Evolutionary conservation across 2,888 invertebrate genomes (phyloP).

Genomic region (Sarcophaga caerulescens): DNA sequence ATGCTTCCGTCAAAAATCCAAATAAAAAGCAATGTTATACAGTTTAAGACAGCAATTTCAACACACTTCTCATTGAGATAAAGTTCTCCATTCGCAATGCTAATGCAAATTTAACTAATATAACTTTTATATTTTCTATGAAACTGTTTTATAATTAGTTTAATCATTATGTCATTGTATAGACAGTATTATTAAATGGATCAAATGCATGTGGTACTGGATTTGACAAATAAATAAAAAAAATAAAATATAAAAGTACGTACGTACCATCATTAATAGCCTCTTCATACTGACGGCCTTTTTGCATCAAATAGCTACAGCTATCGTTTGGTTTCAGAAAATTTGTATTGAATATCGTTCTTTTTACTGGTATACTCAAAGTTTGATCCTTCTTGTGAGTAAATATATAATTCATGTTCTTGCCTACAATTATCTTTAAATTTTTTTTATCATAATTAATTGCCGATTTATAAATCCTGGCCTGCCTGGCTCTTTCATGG

Average conservation of each 20-base stretch:
- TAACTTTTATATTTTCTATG: no score
- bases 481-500: slow-evolving; percentile 81
- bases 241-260: neutral
- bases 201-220: no score
- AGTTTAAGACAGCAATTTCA: no score
- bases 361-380: slow-evolving; percentile 77
- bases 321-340: slow-evolving; percentile 70
- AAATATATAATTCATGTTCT: slow-evolving; percentile 74
- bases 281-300: neutral
- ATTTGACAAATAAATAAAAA: neutral
- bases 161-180: no score
- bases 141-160: no score
- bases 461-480: slow-evolving; percentile 72
- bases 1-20: no score
- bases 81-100: no score
- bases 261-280: neutral
- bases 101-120: no score
- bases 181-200: no score
- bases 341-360: slow-evolving; percentile 75
- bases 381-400: slow-evolving; percentile 75
- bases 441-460: slow-evolving; percentile 72
- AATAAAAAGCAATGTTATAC: no score
- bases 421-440: slow-evolving; percentile 63
- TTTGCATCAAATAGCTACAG: neutral
- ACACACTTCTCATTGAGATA: no score